Percentiles rank a stretch among this genome's conserved stretches.
Conservation (phyloP, 1,140 invertebrate species). For the Chymomyza costata region DNA sequence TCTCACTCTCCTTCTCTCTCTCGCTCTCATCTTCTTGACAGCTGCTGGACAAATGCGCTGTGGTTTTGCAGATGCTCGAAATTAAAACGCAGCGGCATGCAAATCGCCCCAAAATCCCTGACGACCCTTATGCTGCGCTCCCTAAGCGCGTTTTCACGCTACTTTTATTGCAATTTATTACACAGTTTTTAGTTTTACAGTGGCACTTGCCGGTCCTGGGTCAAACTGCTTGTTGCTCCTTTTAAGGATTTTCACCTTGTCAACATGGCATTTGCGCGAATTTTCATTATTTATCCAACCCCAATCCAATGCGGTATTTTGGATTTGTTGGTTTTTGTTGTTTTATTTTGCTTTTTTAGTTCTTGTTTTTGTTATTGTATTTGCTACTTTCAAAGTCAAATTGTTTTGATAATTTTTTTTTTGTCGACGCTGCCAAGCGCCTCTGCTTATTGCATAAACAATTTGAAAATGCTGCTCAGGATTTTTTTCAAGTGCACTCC, state of each 20-base stretch:
- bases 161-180: slow-evolving; percentile 46
- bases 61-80: slow-evolving; percentile 1
- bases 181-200: slow-evolving; percentile 46
- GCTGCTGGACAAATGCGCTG: slow-evolving; percentile 15
- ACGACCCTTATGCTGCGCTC: neutral
- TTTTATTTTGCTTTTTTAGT: neutral
- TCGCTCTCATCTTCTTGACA: slow-evolving; percentile 25
- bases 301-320: slow-evolving; percentile 11
- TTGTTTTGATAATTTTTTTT: slow-evolving; percentile 61
- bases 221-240: slow-evolving; percentile 3
- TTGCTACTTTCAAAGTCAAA: slow-evolving; percentile 70
- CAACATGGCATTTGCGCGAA: too few relatives aligned
- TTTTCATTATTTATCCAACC: too few relatives aligned
- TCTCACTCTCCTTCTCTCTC: too few relatives aligned
- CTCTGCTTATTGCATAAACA: slow-evolving; percentile 44
- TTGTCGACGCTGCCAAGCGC: neutral
- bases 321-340: slow-evolving; percentile 20
- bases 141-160: slow-evolving; percentile 13
- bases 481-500: slow-evolving; percentile 49
- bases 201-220: neutral
- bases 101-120: too few relatives aligned
- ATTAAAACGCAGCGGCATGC: slow-evolving; percentile 3
- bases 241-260: slow-evolving; percentile 4
- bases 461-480: slow-evolving; percentile 43
- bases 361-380: slow-evolving; percentile 50